Evolutionary conservation across 2,797 vertebrate species (phyloP).

Genomic region (Astyanax mexicanus): DNA sequence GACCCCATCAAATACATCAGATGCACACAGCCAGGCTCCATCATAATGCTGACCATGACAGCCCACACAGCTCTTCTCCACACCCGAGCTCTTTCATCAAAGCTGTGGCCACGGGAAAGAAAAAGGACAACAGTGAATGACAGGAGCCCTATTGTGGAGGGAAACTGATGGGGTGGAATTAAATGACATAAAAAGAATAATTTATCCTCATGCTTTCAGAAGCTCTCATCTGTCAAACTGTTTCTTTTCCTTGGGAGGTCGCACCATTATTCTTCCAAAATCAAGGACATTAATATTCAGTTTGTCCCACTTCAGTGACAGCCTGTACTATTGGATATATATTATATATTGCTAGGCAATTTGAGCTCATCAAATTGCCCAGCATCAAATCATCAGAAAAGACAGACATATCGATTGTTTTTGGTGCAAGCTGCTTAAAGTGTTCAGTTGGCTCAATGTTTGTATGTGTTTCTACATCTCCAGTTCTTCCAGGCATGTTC

Average conservation of each 20-base stretch:
- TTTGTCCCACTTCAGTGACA: too few relatives aligned
- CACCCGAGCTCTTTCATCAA: background rate
- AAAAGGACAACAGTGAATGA: background rate
- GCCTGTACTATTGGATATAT: too few relatives aligned
- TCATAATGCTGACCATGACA: constrained; percentile 4
- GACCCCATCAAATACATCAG: constrained; percentile 22
- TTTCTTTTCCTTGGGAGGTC: background rate
- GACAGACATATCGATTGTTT: too few relatives aligned
- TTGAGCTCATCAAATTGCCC: too few relatives aligned
- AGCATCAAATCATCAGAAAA: too few relatives aligned
- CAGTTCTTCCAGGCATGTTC: too few relatives aligned
- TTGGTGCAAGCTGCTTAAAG: too few relatives aligned
- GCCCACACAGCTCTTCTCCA: constrained; percentile 1
- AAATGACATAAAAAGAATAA: background rate
- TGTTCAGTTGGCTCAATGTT: too few relatives aligned
- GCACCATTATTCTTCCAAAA: too few relatives aligned
- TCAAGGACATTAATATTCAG: too few relatives aligned
- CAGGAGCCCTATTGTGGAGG: background rate
- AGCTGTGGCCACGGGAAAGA: background rate
- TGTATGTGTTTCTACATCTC: too few relatives aligned
- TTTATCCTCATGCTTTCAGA: background rate
- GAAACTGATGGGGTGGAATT: background rate
- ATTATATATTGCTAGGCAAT: too few relatives aligned
- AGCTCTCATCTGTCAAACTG: background rate
- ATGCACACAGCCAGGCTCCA: background rate